Evolutionary conservation across 1,140 invertebrate species (phyloP).

Genomic region (Ceratosolen solmsi): DNA sequence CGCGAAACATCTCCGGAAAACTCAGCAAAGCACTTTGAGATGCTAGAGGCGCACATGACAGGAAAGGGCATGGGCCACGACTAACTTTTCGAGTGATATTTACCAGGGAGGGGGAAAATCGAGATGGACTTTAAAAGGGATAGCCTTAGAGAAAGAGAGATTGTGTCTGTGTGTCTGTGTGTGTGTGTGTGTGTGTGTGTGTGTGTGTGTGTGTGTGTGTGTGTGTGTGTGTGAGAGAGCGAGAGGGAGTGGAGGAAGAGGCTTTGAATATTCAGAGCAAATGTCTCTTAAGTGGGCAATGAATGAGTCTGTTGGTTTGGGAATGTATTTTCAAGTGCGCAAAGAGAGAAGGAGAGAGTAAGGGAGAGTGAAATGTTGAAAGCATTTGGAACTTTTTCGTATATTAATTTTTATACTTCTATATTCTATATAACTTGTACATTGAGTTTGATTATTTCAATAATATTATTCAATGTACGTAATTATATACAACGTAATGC

Average conservation of each 20-base stretch:
- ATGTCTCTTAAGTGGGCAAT: constrained; percentile 71
- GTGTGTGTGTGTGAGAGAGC: neutral
- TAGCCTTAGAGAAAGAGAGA: neutral
- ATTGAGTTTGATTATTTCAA: too few species aligned
- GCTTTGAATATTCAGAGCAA: constrained; percentile 72
- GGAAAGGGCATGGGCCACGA: constrained; percentile 41
- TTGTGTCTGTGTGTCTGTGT: too few species aligned
- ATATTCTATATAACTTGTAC: too few species aligned
- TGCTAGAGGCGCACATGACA: neutral
- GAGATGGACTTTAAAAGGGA: constrained; percentile 24
- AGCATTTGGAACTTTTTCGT: too few species aligned
- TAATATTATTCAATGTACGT: too few species aligned
- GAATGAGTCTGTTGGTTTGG: constrained; percentile 69
- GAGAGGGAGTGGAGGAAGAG: constrained; percentile 55
- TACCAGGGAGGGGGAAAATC: constrained; percentile 54
- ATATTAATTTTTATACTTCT: too few species aligned
- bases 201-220: neutral
- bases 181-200: constrained; percentile 8
- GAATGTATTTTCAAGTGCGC: constrained; percentile 56
- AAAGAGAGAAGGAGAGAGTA: neutral
- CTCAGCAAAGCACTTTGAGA: constrained; percentile 47
- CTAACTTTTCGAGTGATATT: constrained; percentile 63
- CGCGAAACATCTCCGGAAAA: constrained; percentile 10
- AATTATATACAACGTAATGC: too few species aligned
- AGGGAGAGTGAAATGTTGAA: neutral